Evolutionary conservation across 2,113 vertebrate genomes (phyloP).

Genomic region (Rhinogobius similis): DNA sequence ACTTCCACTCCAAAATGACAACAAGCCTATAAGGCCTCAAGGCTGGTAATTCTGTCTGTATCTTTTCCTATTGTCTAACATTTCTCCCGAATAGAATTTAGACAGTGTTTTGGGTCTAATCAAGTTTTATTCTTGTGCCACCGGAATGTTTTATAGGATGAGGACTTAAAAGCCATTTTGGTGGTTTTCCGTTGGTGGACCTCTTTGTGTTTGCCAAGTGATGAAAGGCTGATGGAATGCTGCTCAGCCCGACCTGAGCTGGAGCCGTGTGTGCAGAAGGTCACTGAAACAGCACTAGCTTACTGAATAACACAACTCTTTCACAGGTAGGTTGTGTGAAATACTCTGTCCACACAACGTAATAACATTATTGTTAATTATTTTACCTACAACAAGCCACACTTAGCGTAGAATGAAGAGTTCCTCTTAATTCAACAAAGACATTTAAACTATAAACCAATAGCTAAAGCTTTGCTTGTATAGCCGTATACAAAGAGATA

Average conservation of each 20-base stretch:
- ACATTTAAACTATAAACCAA: neutral
- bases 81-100: neutral
- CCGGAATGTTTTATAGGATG: slow-evolving; percentile 33
- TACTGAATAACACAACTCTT: slow-evolving; percentile 52
- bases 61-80: neutral
- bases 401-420: neutral
- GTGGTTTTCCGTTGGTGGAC: slow-evolving; percentile 41
- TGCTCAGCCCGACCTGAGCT: slow-evolving; percentile 65
- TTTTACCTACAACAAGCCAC: neutral
- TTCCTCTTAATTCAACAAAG: slow-evolving; percentile 19
- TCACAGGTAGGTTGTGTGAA: slow-evolving; percentile 60
- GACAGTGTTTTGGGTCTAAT: neutral
- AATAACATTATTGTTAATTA: neutral
- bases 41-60: slow-evolving; percentile 17
- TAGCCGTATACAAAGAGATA: slow-evolving; percentile 2
- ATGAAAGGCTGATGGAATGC: slow-evolving; percentile 81
- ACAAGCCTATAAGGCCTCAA: slow-evolving; percentile 2
- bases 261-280: slow-evolving; percentile 62
- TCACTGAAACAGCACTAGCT: slow-evolving; percentile 48
- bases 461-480: neutral
- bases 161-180: slow-evolving; percentile 25
- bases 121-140: neutral
- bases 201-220: slow-evolving; percentile 73
- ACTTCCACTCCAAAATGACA: slow-evolving; percentile 16
- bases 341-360: slow-evolving; percentile 18